phyloP scores from a whole-genome alignment of 2,888 invertebrate species.

The Junonia oenone region DNA sequence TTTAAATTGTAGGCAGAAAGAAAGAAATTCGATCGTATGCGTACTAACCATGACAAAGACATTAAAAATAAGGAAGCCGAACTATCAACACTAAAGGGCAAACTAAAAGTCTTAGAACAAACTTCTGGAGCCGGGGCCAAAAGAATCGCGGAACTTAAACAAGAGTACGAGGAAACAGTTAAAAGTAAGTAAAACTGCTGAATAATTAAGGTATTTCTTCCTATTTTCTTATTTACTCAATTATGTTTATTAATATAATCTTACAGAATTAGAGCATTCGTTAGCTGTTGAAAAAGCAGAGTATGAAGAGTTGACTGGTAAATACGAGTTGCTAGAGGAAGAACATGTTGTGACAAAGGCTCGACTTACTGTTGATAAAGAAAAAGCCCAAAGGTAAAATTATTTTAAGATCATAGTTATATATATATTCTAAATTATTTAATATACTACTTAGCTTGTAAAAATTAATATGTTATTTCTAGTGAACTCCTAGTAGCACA shows the following conservation, averaged over 20 bases:
- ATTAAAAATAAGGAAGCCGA: conserved; percentile 88
- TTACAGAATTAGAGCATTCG: conserved; percentile 83
- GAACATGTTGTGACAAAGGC: conserved; percentile 91
- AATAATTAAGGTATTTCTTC: neutral
- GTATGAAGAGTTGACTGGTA: conserved; percentile 88
- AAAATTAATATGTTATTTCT: conserved; percentile 35
- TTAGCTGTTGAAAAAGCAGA: conserved; percentile 84
- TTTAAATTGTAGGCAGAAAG: conserved; percentile 73
- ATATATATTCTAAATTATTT: too few relatives aligned
- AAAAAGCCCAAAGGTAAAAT: conserved; percentile 84
- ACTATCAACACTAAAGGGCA: conserved; percentile 86
- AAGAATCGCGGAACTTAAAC: conserved; percentile 83
- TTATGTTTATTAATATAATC: neutral
- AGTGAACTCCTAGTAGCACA: conserved; percentile 82
- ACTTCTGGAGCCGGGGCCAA: conserved; percentile 81
- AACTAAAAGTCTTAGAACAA: conserved; percentile 83
- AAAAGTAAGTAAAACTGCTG: too few relatives aligned
- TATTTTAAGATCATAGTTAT: too few relatives aligned
- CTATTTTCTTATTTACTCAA: too few relatives aligned
- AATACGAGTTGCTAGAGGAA: conserved; percentile 90
- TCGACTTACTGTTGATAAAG: conserved; percentile 89
- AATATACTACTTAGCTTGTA: too few relatives aligned
- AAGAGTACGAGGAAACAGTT: conserved; percentile 83
- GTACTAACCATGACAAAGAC: conserved; percentile 85
- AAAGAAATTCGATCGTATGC: conserved; percentile 83